Percentiles rank a stretch among this genome's conserved stretches.
phyloP scores from a whole-genome alignment of 2,888 invertebrate species.

The Cryptocheilus praepositus region DNA sequence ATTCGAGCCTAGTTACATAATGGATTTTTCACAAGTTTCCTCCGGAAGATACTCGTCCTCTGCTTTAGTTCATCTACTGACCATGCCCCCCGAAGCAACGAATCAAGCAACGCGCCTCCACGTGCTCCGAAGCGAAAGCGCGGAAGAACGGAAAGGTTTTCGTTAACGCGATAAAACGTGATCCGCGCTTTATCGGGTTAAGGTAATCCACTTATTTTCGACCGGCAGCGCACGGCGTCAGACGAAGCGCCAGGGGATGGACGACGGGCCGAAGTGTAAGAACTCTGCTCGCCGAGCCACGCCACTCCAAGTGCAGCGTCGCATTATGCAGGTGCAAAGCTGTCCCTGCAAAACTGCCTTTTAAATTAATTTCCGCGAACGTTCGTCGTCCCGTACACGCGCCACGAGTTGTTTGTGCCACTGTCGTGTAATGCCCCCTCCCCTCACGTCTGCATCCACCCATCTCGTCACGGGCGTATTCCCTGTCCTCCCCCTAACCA shows the following conservation, averaged over 20 bases:
- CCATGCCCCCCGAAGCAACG: too few species aligned
- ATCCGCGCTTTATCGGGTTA: slow-evolving; percentile 53
- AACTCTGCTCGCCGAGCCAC: too few species aligned
- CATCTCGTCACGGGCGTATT: slow-evolving; percentile 2
- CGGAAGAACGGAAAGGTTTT: slow-evolving; percentile 47
- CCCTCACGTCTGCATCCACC: background rate
- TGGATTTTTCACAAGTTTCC: too few species aligned
- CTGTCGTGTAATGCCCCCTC: slow-evolving; percentile 35
- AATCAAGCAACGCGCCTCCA: too few species aligned
- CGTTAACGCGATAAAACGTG: slow-evolving; percentile 57
- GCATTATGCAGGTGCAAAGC: slow-evolving; percentile 57
- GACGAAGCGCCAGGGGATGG: slow-evolving; percentile 14
- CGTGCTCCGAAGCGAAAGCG: too few species aligned
- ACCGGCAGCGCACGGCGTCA: slow-evolving; percentile 39
- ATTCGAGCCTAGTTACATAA: too few species aligned
- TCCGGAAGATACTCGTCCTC: too few species aligned
- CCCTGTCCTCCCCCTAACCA: background rate
- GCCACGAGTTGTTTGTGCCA: slow-evolving; percentile 50
- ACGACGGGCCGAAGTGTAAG: slow-evolving; percentile 34
- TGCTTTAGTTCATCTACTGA: too few species aligned
- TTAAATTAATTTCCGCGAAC: slow-evolving; percentile 56
- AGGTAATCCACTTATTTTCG: slow-evolving; percentile 54
- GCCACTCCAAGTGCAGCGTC: slow-evolving; percentile 31
- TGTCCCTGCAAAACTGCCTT: slow-evolving; percentile 41
- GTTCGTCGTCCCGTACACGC: slow-evolving; percentile 29